Conservation (phyloP, 2,113 vertebrate genomes). For the Opisthocomus hoazin region DNA sequence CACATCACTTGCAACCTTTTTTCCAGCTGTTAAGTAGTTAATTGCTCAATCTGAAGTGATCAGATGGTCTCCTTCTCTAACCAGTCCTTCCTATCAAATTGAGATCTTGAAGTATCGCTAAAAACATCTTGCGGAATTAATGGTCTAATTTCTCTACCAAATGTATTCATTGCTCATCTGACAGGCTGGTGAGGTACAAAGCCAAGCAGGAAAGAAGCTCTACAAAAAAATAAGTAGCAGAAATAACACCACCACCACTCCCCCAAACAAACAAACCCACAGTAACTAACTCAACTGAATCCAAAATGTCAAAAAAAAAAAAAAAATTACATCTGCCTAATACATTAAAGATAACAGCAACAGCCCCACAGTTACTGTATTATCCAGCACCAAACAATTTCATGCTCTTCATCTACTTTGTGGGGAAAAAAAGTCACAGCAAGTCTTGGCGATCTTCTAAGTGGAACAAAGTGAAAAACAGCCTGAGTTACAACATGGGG, state of each 20-base stretch:
- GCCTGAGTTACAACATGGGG: not conserved
- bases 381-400: not conserved
- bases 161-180: slow-evolving; percentile 1
- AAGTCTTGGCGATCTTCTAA: not conserved
- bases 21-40: slow-evolving; percentile 62
- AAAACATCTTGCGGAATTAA: slow-evolving; percentile 18
- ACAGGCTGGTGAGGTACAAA: not conserved
- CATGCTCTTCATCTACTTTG: not conserved
- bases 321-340: not conserved
- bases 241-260: not conserved
- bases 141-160: slow-evolving; percentile 8
- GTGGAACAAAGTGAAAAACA: slow-evolving; percentile 35
- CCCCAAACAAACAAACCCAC: not conserved
- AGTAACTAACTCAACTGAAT: not conserved
- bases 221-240: not conserved
- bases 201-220: not conserved
- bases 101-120: not conserved
- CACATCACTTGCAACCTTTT: not conserved
- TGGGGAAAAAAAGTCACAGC: not conserved
- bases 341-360: not conserved
- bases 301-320: not conserved
- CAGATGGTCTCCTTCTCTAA: slow-evolving; percentile 42
- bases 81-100: slow-evolving; percentile 26
- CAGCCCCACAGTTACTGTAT: not conserved
- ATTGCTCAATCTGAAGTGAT: slow-evolving; percentile 44